Evolutionary conservation across 2,888 invertebrate species (phyloP).

Genomic region (Polymixis lichenea): DNA sequence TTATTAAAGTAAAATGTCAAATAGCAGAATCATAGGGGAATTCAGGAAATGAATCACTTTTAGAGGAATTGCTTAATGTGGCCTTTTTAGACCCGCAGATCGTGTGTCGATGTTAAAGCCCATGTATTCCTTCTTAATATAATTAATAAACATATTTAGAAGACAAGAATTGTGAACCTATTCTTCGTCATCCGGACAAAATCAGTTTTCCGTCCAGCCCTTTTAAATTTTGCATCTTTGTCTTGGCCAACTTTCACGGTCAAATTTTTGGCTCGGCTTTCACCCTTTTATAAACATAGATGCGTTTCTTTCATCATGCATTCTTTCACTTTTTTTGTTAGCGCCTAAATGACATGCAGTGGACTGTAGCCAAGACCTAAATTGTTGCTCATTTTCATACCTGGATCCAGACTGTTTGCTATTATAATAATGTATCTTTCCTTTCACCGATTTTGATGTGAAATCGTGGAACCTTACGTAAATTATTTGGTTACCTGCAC

Average conservation of each 20-base stretch:
- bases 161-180: neutral
- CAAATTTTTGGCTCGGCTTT: conserved; percentile 14
- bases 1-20: no score
- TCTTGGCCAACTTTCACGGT: neutral
- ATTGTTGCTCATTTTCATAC: conserved; percentile 22
- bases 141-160: neutral
- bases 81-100: no score
- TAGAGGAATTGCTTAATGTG: no score
- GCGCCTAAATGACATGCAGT: conserved; percentile 11
- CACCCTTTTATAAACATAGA: neutral
- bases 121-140: no score
- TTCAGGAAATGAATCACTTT: no score
- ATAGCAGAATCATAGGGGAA: no score
- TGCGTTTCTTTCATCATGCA: neutral
- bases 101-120: no score
- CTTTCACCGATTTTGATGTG: neutral
- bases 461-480: conserved; percentile 1
- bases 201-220: neutral
- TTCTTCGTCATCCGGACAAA: neutral
- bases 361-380: conserved; percentile 24
- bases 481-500: neutral
- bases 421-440: neutral
- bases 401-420: neutral
- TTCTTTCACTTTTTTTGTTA: conserved; percentile 10
- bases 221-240: neutral